A percentile compares a stretch with the other conserved stretches of the same genome.
These are phyloP conservation scores for Temnothorax longispinosus DNA, from an alignment of 1,140 invertebrate species.

Conservation along the genomic window DNA sequence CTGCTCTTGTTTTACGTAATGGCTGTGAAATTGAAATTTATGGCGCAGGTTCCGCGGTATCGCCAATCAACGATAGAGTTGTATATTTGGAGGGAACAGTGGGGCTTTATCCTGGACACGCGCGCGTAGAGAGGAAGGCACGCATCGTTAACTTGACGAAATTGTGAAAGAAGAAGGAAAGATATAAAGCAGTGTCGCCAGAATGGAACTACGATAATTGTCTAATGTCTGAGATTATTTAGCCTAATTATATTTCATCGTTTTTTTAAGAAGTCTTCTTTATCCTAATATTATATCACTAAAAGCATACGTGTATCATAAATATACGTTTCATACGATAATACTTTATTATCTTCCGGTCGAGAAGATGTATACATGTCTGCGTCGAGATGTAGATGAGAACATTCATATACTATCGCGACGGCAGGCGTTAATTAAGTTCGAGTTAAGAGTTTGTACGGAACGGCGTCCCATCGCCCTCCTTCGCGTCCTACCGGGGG, in stretches of 20 bases:
- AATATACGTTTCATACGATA: background rate
- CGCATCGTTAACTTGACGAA: conserved; percentile 36
- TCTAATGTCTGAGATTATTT: background rate
- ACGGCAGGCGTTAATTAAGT: conserved; percentile 84
- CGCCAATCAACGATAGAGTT: conserved; percentile 52
- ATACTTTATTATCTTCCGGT: background rate
- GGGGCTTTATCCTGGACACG: conserved; percentile 40
- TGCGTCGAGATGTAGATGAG: conserved; percentile 4
- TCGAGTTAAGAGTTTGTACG: conserved; percentile 80
- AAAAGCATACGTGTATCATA: conserved; percentile 2
- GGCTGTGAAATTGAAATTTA: conserved; percentile 70
- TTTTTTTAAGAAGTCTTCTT: background rate
- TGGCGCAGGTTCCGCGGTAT: conserved; percentile 54
- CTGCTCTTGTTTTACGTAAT: conserved; percentile 60
- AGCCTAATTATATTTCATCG: background rate
- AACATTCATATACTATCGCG: conserved; percentile 77
- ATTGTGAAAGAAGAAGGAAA: conserved; percentile 28
- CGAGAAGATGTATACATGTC: background rate
- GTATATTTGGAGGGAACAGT: conserved; percentile 57
- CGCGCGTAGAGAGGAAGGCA: conserved; percentile 42
- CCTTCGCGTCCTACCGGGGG: conserved; percentile 53
- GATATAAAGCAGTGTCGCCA: background rate
- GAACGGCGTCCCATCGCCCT: conserved; percentile 65
- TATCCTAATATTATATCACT: background rate
- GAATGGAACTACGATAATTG: background rate